phyloP scores from a whole-genome alignment of 92 coral and sea anemone genomes.

The Desmophyllum pertusum region DNA sequence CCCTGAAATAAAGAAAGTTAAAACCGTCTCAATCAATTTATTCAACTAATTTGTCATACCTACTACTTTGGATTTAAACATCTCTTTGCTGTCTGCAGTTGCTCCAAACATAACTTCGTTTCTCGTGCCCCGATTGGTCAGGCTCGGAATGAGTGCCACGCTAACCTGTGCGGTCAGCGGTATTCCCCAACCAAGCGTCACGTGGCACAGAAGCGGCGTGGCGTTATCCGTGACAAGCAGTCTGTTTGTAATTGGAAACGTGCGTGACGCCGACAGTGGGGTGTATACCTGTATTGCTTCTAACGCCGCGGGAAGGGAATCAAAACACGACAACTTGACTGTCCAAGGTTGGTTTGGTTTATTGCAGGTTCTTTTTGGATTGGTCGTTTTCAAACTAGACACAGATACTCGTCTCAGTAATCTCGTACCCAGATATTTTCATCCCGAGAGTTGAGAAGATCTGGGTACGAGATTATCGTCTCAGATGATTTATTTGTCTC shows the following conservation, averaged over 20 bases:
- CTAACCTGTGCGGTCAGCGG: slow-evolving; percentile 75
- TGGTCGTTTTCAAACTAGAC: no score
- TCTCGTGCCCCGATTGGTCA: slow-evolving; percentile 66
- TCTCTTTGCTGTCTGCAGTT: slow-evolving; percentile 58
- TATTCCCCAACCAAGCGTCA: slow-evolving; percentile 71
- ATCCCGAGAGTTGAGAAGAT: no score
- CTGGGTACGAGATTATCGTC: no score
- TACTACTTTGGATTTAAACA: neutral
- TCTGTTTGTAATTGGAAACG: slow-evolving; percentile 46
- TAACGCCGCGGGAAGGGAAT: slow-evolving; percentile 71
- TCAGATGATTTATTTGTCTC: no score
- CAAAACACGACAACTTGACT: slow-evolving; percentile 61
- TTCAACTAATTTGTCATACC: neutral
- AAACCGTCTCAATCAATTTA: no score
- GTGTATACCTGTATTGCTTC: slow-evolving; percentile 72
- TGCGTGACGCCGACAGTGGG: slow-evolving; percentile 67
- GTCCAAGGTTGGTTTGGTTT: slow-evolving; percentile 75
- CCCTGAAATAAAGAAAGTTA: neutral
- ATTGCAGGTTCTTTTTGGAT: neutral
- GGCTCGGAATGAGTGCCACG: slow-evolving; percentile 56
- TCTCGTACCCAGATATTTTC: no score
- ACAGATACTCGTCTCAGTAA: no score
- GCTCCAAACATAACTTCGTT: slow-evolving; percentile 70
- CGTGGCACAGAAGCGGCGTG: slow-evolving; percentile 70
- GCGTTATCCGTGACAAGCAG: slow-evolving; percentile 32